Conservation (phyloP, 1,140 invertebrate genomes). For the Phortica variegata region DNA sequence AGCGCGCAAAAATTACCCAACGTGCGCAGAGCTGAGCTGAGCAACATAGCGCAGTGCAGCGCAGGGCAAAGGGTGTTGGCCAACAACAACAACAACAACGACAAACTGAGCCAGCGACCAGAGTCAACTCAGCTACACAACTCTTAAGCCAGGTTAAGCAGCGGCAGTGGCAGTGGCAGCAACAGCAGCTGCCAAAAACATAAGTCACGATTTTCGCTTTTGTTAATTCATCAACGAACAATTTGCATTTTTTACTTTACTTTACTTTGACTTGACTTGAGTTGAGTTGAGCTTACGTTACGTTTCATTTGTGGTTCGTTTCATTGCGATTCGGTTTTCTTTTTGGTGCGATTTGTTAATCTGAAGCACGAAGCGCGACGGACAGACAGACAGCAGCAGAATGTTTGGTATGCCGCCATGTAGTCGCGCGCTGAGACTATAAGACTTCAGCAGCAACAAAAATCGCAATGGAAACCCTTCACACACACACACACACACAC, state of each 20-base stretch:
- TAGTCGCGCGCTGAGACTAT: neutral
- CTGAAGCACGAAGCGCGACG: neutral
- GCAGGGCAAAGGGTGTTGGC: constrained; percentile 8
- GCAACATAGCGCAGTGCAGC: constrained; percentile 7
- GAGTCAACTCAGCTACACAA: constrained; percentile 26
- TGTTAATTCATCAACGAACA: constrained; percentile 56
- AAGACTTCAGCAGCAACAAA: constrained; percentile 1
- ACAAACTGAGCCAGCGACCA: constrained; percentile 3
- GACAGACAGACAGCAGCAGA: neutral
- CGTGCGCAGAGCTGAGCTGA: constrained; percentile 37
- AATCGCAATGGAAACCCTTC: constrained; percentile 1
- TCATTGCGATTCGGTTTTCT: constrained; percentile 41
- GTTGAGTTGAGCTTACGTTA: too few relatives aligned
- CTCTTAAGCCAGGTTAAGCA: constrained; percentile 17
- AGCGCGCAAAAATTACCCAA: too few relatives aligned
- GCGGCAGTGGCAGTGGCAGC: constrained; percentile 13
- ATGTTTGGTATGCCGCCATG: constrained; percentile 18
- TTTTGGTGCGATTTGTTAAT: constrained; percentile 13
- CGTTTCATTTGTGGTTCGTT: too few relatives aligned
- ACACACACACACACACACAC: constrained; percentile 1
- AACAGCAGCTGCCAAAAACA: constrained; percentile 53
- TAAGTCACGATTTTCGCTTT: constrained; percentile 56
- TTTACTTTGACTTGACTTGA: too few relatives aligned
- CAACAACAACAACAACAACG: constrained; percentile 10
- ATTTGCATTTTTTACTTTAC: constrained; percentile 47